phyloP scores from a whole-genome alignment of 2,888 invertebrate genomes.

The Watsonalla binaria region DNA sequence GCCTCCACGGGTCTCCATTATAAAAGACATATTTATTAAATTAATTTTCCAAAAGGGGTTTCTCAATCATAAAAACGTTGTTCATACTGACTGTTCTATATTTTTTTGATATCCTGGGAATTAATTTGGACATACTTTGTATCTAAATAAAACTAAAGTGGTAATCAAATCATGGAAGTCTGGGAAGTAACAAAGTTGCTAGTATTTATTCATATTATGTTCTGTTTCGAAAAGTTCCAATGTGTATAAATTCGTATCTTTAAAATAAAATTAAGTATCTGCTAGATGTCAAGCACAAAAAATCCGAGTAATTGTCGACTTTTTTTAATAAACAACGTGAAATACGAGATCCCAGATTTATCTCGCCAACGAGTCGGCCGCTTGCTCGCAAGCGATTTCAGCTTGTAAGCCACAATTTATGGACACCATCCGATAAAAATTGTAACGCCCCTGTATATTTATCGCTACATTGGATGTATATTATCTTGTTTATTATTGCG shows the following conservation, averaged over 20 bases:
- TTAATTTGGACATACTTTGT: too few species aligned
- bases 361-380: constrained; percentile 39
- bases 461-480: constrained; percentile 33
- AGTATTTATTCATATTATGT: too few species aligned
- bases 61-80: too few species aligned
- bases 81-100: too few species aligned
- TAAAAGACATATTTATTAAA: too few species aligned
- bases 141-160: too few species aligned
- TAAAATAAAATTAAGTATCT: constrained; percentile 1
- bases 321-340: constrained; percentile 26
- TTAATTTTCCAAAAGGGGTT: too few species aligned
- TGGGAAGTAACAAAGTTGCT: too few species aligned
- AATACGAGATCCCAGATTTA: constrained; percentile 43
- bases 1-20: too few species aligned
- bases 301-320: constrained; percentile 11
- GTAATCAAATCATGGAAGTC: too few species aligned
- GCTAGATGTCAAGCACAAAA: background rate
- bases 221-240: too few species aligned
- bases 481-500: constrained; percentile 26
- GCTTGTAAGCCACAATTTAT: constrained; percentile 69
- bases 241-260: background rate
- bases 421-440: constrained; percentile 65
- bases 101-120: too few species aligned
- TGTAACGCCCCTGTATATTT: constrained; percentile 55
- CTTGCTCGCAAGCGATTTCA: constrained; percentile 52